Conservation (phyloP, 2,797 vertebrate species). For the Discoglossus pictus region DNA sequence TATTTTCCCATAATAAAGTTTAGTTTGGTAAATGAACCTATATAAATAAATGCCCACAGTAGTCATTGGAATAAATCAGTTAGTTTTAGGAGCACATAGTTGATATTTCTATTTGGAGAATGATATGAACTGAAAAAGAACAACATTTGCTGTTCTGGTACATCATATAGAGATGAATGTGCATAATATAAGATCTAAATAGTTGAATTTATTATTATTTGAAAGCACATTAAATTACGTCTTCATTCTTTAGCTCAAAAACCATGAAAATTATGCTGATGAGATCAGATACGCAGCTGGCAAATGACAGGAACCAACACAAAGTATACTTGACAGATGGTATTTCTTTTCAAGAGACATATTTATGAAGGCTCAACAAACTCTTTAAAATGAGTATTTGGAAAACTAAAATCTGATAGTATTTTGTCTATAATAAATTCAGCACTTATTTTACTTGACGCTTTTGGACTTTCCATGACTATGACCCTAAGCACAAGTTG, state of each 20-base stretch:
- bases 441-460: too few species aligned
- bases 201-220: constrained; percentile 43
- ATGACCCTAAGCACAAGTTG: too few species aligned
- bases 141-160: constrained; percentile 26
- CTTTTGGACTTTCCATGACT: too few species aligned
- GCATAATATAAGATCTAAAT: constrained; percentile 30
- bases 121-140: constrained; percentile 15
- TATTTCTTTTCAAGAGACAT: constrained; percentile 37
- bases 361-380: constrained; percentile 46
- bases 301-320: constrained; percentile 44
- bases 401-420: constrained; percentile 19
- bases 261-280: constrained; percentile 46
- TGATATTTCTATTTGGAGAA: too few species aligned
- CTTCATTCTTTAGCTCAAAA: constrained; percentile 46
- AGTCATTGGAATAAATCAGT: too few species aligned
- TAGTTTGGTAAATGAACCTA: too few species aligned
- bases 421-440: background rate
- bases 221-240: constrained; percentile 40
- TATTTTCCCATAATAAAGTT: too few species aligned
- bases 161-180: constrained; percentile 29
- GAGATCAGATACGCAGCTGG: constrained; percentile 49
- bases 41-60: too few species aligned
- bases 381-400: constrained; percentile 33
- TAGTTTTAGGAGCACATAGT: too few species aligned
- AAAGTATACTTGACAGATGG: constrained; percentile 49